Base-by-base conservation (phyloP, 2,113 vertebrate genomes). In the Panurus biarmicus region DNA sequence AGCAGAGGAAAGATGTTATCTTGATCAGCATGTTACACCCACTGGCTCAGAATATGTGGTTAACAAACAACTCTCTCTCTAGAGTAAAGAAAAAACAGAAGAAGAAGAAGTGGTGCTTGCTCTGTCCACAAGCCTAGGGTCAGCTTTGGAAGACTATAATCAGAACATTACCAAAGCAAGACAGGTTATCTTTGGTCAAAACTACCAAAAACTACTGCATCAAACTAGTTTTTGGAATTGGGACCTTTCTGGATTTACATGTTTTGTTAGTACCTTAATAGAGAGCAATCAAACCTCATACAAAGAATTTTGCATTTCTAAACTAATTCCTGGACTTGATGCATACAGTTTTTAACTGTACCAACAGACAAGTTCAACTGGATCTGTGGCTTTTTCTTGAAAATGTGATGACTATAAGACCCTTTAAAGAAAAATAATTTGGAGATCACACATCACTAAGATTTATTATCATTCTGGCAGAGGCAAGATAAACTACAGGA, bases 1-100 rank as follows among this genome's bases (percentile, higher is more conserved):
- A 45, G 94, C 87, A 97, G 95, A 97, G 97, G 97, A 98, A 98
- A 93, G 85, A 77, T 66, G 44, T 89, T 96, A 95, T 97, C 97
- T 89, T 97, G 97, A 98, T 97, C 91, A 89, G 70, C 21, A 72
- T 5, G 20, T 62, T 86, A 93, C 94, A 96, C 92, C 95, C 87
- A 92, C 79, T 61, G 48, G 73, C 45, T 90, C 76, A 74, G 47
- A 92, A 40, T 14, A 50, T 97, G 96, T 51, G 96, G 97, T 96
- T 96, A 97, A 94, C 81, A 90, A 94, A 90, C 84, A 96, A 83
- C 61, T 91, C 87, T 79, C 61, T 91, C 87, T 79, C 58, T 51
- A 25, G 16, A 80, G 33, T 11, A 6, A 93, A 66, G 6, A n/a
- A 42, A 53, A 54, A 14, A 53, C 25, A 45, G 25, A 53, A 16